Percentiles rank a stretch among this genome's conserved stretches.
phyloP scores from a whole-genome alignment of 2,113 vertebrate genomes.

The Pteropus alecto region DNA sequence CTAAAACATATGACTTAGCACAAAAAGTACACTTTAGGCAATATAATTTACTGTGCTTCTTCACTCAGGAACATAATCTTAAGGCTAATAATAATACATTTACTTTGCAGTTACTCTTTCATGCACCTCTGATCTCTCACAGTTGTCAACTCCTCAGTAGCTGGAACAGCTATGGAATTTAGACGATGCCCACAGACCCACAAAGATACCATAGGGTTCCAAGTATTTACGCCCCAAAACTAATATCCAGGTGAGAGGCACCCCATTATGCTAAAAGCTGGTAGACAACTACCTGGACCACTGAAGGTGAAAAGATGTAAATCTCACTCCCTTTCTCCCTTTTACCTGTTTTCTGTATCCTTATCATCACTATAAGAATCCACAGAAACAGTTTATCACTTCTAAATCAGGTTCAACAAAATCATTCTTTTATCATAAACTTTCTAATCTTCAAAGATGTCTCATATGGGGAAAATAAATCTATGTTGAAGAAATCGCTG shows the following conservation, averaged over 20 bases:
- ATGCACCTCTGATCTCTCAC: neutral
- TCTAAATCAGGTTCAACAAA: neutral
- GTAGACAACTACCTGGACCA: neutral
- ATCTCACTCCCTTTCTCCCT: accelerated
- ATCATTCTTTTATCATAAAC: neutral
- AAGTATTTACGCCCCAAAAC: neutral
- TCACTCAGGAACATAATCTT: neutral
- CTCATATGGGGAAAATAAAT: neutral
- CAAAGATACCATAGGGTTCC: neutral
- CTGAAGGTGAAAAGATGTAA: neutral
- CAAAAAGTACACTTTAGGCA: neutral
- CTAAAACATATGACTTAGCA: neutral
- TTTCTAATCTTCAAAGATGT: neutral
- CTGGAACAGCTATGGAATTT: neutral
- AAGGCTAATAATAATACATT: neutral
- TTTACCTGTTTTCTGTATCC: neutral
- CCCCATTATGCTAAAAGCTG: neutral
- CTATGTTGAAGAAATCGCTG: neutral
- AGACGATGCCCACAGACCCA: neutral
- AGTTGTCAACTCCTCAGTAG: neutral
- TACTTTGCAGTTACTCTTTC: neutral
- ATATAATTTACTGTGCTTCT: neutral
- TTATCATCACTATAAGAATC: neutral
- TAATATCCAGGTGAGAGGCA: neutral
- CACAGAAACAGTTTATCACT: neutral